Percentiles rank a stretch among this genome's conserved stretches.
phyloP scores from a whole-genome alignment of 1,140 invertebrate species.

The Aplysia californica region DNA sequence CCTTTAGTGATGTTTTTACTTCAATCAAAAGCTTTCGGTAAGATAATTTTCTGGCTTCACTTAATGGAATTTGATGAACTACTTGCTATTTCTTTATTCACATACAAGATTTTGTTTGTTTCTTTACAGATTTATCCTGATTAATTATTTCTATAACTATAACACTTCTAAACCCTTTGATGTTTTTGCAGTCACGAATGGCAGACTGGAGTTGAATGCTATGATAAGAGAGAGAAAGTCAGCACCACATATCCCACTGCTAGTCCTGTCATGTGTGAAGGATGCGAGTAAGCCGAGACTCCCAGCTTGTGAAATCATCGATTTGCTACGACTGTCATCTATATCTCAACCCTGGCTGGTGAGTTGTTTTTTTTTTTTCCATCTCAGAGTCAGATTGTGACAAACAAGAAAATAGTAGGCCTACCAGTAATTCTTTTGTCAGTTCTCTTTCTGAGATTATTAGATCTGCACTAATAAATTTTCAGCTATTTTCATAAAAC shows the following conservation, averaged over 20 bases:
- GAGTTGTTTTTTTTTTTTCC: too few relatives aligned
- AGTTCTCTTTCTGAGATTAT: too few relatives aligned
- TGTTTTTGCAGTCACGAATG: constrained; percentile 34
- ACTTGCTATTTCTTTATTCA: background rate
- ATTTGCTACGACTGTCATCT: constrained; percentile 41
- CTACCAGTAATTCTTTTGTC: too few relatives aligned
- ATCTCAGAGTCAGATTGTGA: too few relatives aligned
- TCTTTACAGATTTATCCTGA: background rate
- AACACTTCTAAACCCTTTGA: too few relatives aligned
- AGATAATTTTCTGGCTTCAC: too few relatives aligned
- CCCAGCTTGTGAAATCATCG: constrained; percentile 49
- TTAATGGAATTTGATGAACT: too few relatives aligned
- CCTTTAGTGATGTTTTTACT: too few relatives aligned
- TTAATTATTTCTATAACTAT: background rate
- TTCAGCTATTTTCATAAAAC: too few relatives aligned
- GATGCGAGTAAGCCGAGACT: constrained; percentile 31
- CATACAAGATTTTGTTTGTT: background rate
- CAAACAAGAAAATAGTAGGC: too few relatives aligned
- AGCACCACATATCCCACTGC: constrained; percentile 53
- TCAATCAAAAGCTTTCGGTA: too few relatives aligned
- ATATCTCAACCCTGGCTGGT: constrained; percentile 60
- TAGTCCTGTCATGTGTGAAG: constrained; percentile 53
- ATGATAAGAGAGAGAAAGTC: constrained; percentile 59
- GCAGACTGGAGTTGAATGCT: constrained; percentile 42
- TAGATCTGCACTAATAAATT: too few relatives aligned